Conservation (phyloP, 2,797 vertebrate genomes). For the Enteromius trimaculatus region DNA sequence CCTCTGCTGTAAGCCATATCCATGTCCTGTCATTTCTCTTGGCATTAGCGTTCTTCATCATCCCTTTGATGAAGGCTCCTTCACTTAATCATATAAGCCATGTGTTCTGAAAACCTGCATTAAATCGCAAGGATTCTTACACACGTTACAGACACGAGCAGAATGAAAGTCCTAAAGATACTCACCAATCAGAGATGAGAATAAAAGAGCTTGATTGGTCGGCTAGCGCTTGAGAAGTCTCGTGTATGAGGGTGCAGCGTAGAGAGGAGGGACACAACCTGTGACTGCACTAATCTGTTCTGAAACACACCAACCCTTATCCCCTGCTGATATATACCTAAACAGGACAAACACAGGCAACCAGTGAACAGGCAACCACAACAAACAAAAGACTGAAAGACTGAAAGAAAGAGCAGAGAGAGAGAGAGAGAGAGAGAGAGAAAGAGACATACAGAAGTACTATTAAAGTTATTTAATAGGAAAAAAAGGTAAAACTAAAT, state of each 20-base stretch:
- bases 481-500: slow-evolving; percentile 11
- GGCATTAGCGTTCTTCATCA: not conserved
- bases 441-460: not conserved
- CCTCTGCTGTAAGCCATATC: not conserved
- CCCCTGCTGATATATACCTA: slow-evolving; percentile 38
- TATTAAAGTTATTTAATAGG: slow-evolving; percentile 46
- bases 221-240: not conserved
- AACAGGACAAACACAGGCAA: slow-evolving; percentile 42
- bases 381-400: slow-evolving; percentile 34
- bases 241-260: not conserved
- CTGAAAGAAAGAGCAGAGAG: slow-evolving; percentile 36
- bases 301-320: slow-evolving; percentile 41
- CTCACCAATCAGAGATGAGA: slow-evolving; percentile 37
- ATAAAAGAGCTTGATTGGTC: slow-evolving; percentile 35
- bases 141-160: not conserved
- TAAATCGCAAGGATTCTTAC: not conserved
- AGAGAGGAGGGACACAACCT: slow-evolving; percentile 27
- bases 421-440: slow-evolving; percentile 21
- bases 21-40: slow-evolving; percentile 12
- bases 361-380: slow-evolving; percentile 31
- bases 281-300: slow-evolving; percentile 36
- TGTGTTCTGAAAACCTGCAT: not conserved
- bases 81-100: not conserved
- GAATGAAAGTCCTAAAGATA: slow-evolving; percentile 9
- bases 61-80: not conserved